A percentile compares a stretch with the other conserved stretches of the same genome.
phyloP scores from a whole-genome alignment of 2,888 invertebrate genomes.

The Tetramorium bicarinatum region DNA sequence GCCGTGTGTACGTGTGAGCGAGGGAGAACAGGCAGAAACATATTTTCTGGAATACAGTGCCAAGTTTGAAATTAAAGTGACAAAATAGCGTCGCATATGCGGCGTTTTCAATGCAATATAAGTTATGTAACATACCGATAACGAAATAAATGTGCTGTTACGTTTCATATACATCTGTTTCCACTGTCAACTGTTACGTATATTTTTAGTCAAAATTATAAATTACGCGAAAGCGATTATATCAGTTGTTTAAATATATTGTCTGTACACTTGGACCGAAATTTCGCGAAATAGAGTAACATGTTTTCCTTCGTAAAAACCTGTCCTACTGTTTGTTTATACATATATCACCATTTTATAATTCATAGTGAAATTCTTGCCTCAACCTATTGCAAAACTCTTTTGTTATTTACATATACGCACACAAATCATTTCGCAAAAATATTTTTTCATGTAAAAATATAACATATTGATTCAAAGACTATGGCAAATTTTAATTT shows the following conservation, averaged over 20 bases:
- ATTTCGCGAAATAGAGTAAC: not conserved
- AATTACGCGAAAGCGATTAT: conserved; percentile 21
- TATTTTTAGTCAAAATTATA: conserved; percentile 14
- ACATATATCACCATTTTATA: conserved; percentile 14
- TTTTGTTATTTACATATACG: not conserved
- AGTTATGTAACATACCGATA: conserved; percentile 20
- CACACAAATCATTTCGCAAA: not conserved
- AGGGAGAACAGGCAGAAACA: not conserved
- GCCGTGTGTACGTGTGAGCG: not conserved
- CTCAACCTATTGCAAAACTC: conserved; percentile 10
- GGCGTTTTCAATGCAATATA: conserved; percentile 1
- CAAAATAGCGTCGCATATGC: not conserved
- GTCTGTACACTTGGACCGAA: not conserved
- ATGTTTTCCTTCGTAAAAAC: conserved; percentile 3
- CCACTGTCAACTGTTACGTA: not conserved
- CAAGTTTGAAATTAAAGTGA: conserved; percentile 23
- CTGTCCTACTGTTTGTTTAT: conserved; percentile 21
- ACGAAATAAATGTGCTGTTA: conserved; percentile 27
- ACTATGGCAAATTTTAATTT: not conserved
- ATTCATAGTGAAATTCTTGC: not conserved
- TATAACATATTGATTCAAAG: not conserved
- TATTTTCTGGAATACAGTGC: conserved; percentile 1
- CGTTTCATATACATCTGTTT: not conserved
- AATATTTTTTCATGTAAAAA: not conserved
- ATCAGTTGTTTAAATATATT: conserved; percentile 32